These are phyloP conservation scores for Perccottus glenii DNA, from an alignment of 2,113 vertebrate genomes.

Conservation along the genomic window DNA sequence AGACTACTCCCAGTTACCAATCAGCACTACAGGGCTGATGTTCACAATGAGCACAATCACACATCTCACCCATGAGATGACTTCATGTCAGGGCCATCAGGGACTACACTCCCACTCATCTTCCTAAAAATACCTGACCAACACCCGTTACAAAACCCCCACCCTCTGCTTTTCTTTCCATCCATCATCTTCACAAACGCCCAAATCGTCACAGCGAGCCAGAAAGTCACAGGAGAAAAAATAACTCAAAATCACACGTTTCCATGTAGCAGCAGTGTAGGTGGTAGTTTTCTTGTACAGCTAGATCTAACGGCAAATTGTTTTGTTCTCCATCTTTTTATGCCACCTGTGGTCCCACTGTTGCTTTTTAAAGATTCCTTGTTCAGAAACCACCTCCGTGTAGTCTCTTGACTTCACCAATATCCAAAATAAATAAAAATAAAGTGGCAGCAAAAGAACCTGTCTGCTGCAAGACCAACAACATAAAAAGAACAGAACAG, in stretches of 20 bases:
- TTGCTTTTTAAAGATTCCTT: conserved; percentile 37
- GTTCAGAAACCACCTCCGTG: conserved; percentile 43
- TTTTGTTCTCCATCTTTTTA: conserved; percentile 51
- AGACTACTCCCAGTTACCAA: not conserved
- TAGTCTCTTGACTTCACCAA: conserved; percentile 10
- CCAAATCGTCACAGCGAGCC: conserved; percentile 44
- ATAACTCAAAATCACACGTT: conserved; percentile 64
- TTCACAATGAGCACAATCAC: conserved; percentile 19
- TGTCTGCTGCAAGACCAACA: conserved; percentile 7
- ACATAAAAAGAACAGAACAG: not conserved
- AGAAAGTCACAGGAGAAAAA: conserved; percentile 60
- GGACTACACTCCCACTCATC: conserved; percentile 37
- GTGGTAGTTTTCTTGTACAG: conserved; percentile 57
- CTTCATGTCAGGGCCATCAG: not conserved
- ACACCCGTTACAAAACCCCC: not conserved
- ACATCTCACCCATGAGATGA: conserved; percentile 24
- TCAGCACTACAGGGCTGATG: conserved; percentile 12
- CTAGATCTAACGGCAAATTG: conserved; percentile 51
- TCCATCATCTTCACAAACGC: conserved; percentile 30
- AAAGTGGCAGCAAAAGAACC: conserved; percentile 10
- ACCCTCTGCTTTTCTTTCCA: conserved; percentile 17
- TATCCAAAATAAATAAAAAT: conserved; percentile 11
- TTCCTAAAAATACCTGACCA: conserved; percentile 64
- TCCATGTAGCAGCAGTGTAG: conserved; percentile 49
- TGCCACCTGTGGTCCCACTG: conserved; percentile 44